These are phyloP conservation scores for Cheiracanthium punctorium DNA, from an alignment of 2,888 invertebrate species.

Conservation along the genomic window DNA sequence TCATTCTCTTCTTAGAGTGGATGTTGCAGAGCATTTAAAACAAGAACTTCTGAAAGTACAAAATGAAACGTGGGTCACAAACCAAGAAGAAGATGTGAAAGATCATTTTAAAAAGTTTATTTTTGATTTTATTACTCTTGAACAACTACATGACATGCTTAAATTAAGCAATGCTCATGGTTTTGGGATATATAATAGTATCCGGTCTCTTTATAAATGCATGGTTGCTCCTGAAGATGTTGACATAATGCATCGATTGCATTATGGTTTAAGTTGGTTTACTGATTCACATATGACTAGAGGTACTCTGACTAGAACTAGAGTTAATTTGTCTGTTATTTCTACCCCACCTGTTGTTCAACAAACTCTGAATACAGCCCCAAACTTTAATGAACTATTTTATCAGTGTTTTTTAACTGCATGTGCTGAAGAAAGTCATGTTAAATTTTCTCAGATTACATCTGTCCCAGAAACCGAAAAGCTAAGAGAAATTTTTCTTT, in stretches of 20 bases:
- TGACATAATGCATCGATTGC: constrained; percentile 56
- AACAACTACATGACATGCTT: constrained; percentile 48
- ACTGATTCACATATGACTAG: constrained; percentile 27
- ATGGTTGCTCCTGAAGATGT: constrained; percentile 32
- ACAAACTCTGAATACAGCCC: constrained; percentile 22
- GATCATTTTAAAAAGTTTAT: constrained; percentile 49
- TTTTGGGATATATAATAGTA: constrained; percentile 66
- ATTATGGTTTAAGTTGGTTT: constrained; percentile 57
- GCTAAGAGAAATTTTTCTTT: constrained; percentile 39
- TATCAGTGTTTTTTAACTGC: constrained; percentile 53
- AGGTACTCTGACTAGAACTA: constrained; percentile 40
- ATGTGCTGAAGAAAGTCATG: constrained; percentile 61
- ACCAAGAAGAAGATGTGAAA: constrained; percentile 32
- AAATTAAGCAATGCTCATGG: constrained; percentile 60
- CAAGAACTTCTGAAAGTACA: constrained; percentile 39
- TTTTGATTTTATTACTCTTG: constrained; percentile 53
- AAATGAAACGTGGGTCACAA: constrained; percentile 22
- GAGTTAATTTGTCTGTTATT: constrained; percentile 48
- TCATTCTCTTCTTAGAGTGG: constrained; percentile 42
- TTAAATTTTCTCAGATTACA: constrained; percentile 50
- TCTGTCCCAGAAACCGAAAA: constrained; percentile 11
- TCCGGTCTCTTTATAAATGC: constrained; percentile 41
- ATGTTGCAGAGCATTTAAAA: constrained; percentile 63
- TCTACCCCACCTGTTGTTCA: constrained; percentile 41
- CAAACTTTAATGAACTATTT: constrained; percentile 58